Percentiles rank a stretch among this genome's conserved stretches.
Evolutionary conservation across 2,797 vertebrate genomes (phyloP).

Genomic region (Liparis tanakae): DNA sequence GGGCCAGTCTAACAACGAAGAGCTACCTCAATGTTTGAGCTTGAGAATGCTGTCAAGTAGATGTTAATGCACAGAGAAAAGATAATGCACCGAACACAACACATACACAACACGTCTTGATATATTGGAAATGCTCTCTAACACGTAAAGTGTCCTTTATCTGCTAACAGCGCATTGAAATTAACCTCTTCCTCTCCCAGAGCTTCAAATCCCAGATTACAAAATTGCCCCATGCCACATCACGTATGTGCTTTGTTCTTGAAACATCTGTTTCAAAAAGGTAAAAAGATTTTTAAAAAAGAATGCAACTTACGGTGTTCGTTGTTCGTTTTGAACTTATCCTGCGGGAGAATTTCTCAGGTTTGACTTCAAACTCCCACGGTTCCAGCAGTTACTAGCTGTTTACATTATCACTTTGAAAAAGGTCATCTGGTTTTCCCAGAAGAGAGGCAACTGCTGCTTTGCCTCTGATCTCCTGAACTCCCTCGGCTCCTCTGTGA

Average conservation of each 20-base stretch:
- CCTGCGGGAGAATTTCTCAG: conserved; percentile 57
- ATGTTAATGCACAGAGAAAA: background rate
- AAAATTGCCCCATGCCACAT: conserved; percentile 12
- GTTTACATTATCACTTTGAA: conserved; percentile 80
- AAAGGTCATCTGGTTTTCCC: conserved; percentile 76
- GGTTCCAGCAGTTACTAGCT: conserved; percentile 63
- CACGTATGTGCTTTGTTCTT: conserved; percentile 37
- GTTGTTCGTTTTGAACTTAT: conserved; percentile 39
- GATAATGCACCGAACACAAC: background rate
- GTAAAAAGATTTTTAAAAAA: conserved; percentile 21
- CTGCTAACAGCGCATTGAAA: conserved; percentile 26
- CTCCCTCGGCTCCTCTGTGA: conserved; percentile 70
- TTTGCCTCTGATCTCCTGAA: conserved; percentile 74
- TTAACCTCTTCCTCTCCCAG: conserved; percentile 11
- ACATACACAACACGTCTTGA: background rate
- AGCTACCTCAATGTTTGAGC: conserved; percentile 27
- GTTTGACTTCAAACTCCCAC: conserved; percentile 72
- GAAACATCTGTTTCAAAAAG: conserved; percentile 5
- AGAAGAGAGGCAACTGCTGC: conserved; percentile 67
- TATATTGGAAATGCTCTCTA: background rate
- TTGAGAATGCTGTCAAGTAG: conserved; percentile 26
- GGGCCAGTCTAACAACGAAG: conserved; percentile 48
- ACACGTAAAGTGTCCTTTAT: conserved; percentile 9
- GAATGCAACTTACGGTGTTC: conserved; percentile 50
- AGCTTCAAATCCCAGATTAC: conserved; percentile 31